Evolutionary conservation across 2,113 vertebrate species (phyloP), one percentile per base, ranked within the genome.

Genomic region (Neomonachus schauinslandi): DNA sequence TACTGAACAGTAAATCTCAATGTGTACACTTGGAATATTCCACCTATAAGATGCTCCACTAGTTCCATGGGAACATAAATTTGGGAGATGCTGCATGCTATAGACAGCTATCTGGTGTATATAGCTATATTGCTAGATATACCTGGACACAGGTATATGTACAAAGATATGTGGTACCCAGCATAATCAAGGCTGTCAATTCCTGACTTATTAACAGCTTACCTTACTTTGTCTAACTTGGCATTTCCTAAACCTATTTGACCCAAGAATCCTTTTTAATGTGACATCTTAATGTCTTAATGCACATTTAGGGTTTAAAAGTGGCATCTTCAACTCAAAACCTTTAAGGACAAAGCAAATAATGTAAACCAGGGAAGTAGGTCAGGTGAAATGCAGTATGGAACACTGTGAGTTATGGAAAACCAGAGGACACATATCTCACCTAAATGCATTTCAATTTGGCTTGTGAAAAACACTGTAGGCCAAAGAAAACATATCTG

Each of bases 341-440:
- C 2, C 3, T 85, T 93, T 89, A 93, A 88, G 71, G 82, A 89
- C 53, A 82, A 85, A 91, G 24, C 49, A 88, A 91, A 71, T 61
- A 63, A 51, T 24, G 21, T 65, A 83, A 83, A 59, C 53, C 21
- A 46, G 22, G 82, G 61, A 82, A 42, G 13, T 2, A 19, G 7
- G 4, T 8, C 21, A 42, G 61, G 59, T 74, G 61, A 79, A 80
- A 84, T 26, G 53, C 26, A 55, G 10, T 19, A 18, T 51, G 53
- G 71, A 21, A 28, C 5, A 5, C n/a, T 16, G 4, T 39, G 86
- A 88, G 55, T 80, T 67, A 19, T 21, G 55, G 33, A 90, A 69
- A 82, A 46, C 39, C 39, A 55, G 76, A 79, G 59, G 74, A 61
- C 10, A 39, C 22, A 13, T 39, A 33, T 39, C 6, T 61, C 6